Conservation (phyloP, 2,797 vertebrate genomes). For the Myotis daubentonii region DNA sequence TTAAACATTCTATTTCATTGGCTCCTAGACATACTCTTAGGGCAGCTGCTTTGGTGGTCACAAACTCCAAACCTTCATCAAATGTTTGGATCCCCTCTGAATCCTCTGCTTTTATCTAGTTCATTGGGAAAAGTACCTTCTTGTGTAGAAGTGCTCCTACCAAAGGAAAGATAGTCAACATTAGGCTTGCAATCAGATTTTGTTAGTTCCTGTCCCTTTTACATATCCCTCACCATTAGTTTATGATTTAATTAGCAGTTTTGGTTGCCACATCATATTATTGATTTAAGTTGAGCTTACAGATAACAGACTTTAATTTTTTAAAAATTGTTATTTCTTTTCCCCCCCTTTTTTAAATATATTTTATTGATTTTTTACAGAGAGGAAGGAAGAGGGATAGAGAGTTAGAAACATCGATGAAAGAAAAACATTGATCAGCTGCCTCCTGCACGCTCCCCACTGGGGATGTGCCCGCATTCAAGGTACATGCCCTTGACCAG, state of each 20-base stretch:
- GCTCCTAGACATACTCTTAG: not conserved
- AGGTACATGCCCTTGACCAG: no score
- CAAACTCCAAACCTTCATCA: not conserved
- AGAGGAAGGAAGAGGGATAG: no score
- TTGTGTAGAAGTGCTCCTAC: not conserved
- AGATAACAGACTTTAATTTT: not conserved
- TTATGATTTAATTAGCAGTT: not conserved
- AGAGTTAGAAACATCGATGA: no score
- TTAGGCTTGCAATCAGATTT: not conserved
- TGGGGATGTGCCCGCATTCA: no score
- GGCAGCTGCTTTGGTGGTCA: not conserved
- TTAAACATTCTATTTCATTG: not conserved
- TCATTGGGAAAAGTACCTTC: not conserved
- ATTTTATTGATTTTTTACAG: no score
- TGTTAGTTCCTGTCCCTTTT: not conserved
- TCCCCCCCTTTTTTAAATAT: no score
- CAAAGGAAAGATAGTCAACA: not conserved
- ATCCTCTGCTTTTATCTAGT: not conserved
- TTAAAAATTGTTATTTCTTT: not conserved
- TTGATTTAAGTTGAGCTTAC: not conserved
- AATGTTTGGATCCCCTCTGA: not conserved
- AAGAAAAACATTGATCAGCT: no score
- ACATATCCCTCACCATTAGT: not conserved
- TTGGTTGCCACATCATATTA: not conserved
- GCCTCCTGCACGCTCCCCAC: no score